Base-by-base conservation (phyloP, 1,140 invertebrate genomes). In the Cheumatopsyche charites region DNA sequence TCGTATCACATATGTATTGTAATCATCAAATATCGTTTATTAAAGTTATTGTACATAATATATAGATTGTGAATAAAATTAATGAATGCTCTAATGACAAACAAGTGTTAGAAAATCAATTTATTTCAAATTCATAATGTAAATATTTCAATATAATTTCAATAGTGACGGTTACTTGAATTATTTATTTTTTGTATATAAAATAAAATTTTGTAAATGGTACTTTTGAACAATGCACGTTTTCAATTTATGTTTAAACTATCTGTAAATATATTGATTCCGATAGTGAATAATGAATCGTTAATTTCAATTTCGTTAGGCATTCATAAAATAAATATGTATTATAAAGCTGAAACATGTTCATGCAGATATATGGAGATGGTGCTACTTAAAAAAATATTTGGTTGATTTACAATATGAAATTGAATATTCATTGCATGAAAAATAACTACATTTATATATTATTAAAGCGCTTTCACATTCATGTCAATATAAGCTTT, bases 301-400 rank as follows among this genome's bases (percentile, higher is more conserved):
- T 36, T 36, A 4, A 9, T 9, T 36, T 36, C 29, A 9, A 4
- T 36, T 9, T 4, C 3, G 29, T 36, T 36, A 36, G 29, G 3
- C 9, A 9, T 36, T 36, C 29, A 36, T 36, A n/a, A n/a, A n/a
- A n/a, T n/a, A n/a, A n/a, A n/a, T n/a, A n/a, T n/a, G n/a, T n/a
- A 36, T 36, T 36, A 36, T 36, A 9, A 36, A 36, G 29, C 29
- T 36, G 29, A 36, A 36, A 49, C 13, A 19, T 49, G 3, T 49
- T 5, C 13, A 49, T 49, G 13, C 13, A 49, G 13, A n/a, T 5
- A 49, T 13, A 49, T 49, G 45, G 17, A 15, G 13, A 49, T 49
- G 17, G 17, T 49, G 17, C 13, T 19, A 49, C 13, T 49, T 49
- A 49, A 49, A 49, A 49, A 49, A 49, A 49, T 49, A 49, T 49